Conservation (phyloP, 2,113 vertebrate genomes). For the Solea solea region DNA sequence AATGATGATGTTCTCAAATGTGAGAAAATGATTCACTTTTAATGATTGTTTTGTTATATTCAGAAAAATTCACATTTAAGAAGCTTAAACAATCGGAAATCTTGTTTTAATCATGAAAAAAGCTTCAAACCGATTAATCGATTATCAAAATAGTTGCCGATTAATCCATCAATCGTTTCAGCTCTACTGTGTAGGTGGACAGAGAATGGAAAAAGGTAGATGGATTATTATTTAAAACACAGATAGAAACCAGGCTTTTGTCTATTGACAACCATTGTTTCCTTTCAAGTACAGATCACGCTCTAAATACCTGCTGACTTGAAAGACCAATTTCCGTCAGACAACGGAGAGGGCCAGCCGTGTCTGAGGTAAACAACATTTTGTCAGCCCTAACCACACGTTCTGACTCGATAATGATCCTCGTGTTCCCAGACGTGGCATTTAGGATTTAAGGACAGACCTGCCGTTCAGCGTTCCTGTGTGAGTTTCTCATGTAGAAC, state of each 20-base stretch:
- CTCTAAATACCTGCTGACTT: constrained; percentile 56
- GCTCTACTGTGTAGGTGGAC: constrained; percentile 24
- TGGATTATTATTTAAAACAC: constrained; percentile 28
- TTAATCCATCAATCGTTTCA: too few species aligned
- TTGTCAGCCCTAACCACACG: constrained; percentile 52
- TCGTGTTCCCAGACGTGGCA: constrained; percentile 39
- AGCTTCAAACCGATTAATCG: too few species aligned
- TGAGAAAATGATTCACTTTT: too few species aligned
- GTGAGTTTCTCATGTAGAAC: constrained; percentile 54
- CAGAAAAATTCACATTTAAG: too few species aligned
- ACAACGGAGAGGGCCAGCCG: constrained; percentile 25
- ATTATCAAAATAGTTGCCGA: too few species aligned
- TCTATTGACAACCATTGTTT: constrained; percentile 40
- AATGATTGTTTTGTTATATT: too few species aligned
- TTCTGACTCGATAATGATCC: constrained; percentile 50
- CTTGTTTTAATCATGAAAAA: too few species aligned
- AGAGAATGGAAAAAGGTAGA: background rate
- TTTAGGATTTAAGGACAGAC: constrained; percentile 58
- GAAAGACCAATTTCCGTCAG: constrained; percentile 44
- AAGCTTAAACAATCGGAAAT: too few species aligned
- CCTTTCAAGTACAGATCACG: constrained; percentile 46
- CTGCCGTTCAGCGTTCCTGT: constrained; percentile 52
- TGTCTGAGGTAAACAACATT: constrained; percentile 46
- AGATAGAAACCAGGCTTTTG: constrained; percentile 10
- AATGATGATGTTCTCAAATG: too few species aligned